These are phyloP conservation scores for Mayetiola destructor DNA, from an alignment of 2,888 invertebrate species.

Conservation along the genomic window DNA sequence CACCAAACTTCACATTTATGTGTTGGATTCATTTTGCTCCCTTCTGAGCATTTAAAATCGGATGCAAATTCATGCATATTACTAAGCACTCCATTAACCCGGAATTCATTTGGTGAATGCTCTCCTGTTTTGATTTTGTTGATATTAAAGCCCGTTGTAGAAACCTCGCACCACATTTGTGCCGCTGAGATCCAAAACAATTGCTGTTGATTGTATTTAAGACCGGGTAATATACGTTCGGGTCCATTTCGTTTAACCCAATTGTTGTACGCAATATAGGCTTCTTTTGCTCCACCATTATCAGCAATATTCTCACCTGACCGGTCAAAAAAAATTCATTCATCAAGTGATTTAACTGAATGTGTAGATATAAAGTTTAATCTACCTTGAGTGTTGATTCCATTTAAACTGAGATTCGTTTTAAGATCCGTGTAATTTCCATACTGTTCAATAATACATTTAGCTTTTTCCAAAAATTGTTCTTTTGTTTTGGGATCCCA, in stretches of 20 bases:
- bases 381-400: conserved; percentile 72
- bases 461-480: conserved; percentile 67
- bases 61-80: conserved; percentile 83
- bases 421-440: conserved; percentile 74
- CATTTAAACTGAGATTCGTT: conserved; percentile 71
- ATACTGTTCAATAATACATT: conserved; percentile 87
- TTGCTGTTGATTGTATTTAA: conserved; percentile 53
- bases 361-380: not conserved
- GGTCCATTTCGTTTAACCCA: conserved; percentile 53
- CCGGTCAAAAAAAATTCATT: not conserved
- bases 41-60: conserved; percentile 76
- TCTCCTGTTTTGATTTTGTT: conserved; percentile 65
- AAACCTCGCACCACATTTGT: conserved; percentile 77
- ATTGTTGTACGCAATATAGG: conserved; percentile 66
- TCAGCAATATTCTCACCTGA: conserved; percentile 86
- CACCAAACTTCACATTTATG: conserved; percentile 87
- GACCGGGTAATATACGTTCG: conserved; percentile 55
- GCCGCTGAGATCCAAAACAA: conserved; percentile 75
- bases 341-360: not conserved
- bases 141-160: conserved; percentile 55
- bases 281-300: conserved; percentile 84
- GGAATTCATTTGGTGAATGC: conserved; percentile 61
- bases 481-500: conserved; percentile 75
- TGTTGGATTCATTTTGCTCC: conserved; percentile 80
- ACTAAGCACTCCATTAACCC: conserved; percentile 82